Evolutionary conservation across 2,113 vertebrate species (phyloP), one percentile per base, ranked within the genome.

Genomic region (Rhadina sibilatrix): DNA sequence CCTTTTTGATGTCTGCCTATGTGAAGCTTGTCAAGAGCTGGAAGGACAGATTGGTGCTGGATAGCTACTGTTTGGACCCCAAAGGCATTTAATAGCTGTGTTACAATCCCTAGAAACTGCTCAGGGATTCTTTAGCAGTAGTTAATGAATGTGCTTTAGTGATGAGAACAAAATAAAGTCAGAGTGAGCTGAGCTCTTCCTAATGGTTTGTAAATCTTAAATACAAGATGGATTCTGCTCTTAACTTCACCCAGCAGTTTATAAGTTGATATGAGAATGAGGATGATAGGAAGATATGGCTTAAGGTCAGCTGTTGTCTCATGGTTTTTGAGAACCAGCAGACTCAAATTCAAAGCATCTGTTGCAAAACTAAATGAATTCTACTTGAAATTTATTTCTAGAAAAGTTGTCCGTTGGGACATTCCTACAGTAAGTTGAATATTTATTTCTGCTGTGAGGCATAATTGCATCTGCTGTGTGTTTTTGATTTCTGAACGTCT

Each of bases 341-440:
- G 94, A 71, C 33, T 91, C 57, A 47, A 95, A 97, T 77, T 91
- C 90, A 94, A 96, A 90, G 89, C 91, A 93, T 93, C 83, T 95
- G 78, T 53, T 95, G 70, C 46, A 89, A 88, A 91, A 77, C 42
- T 57, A 94, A 87, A 82, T 59, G 23, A 92, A 92, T 94, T 90
- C 71, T 76, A 50, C 25, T 42, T 54, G 53, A 90, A 95, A 95
- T 91, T 76, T 87, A 81, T 95, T 89, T 95, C 80, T 87, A 70
- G 40, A 90, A 82, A 89, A 93, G 61, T 78, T 72, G 64, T 65
- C 91, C 18, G 0, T 53, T 70, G 93, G 80, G 64, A 89, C 79
- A 82, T 94, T 95, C 77, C 85, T 91, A 81, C 50, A 89, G 79
- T 91, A 90, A 96, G 44, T n/a, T 52, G 72, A 69, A 74, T 95